Conservation (phyloP, 2,797 vertebrate species). For the Pangasius djambal region DNA sequence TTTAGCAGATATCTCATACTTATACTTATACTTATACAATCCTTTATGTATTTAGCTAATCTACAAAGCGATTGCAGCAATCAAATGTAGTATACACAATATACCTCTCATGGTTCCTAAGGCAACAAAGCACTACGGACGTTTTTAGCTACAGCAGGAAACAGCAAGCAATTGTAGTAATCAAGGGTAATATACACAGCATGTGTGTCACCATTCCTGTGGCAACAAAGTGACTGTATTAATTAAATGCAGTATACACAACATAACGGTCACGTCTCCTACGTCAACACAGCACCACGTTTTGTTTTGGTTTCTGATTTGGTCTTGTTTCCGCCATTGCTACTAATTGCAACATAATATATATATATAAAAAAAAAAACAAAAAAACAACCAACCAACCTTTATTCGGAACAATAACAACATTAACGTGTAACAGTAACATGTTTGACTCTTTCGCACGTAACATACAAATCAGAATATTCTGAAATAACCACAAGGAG, state of each 20-base stretch:
- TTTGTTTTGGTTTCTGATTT: neutral
- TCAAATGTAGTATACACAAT: neutral
- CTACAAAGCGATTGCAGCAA: neutral
- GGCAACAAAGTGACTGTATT: neutral
- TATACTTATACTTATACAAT: neutral
- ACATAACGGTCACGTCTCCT: neutral
- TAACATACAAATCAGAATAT: neutral
- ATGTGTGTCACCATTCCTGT: neutral
- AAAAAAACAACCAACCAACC: neutral
- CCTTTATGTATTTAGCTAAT: neutral
- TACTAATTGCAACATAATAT: neutral
- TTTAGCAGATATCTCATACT: too few relatives aligned
- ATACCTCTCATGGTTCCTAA: neutral
- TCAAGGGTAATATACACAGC: neutral
- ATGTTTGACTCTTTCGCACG: neutral
- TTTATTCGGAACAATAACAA: neutral
- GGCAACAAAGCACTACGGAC: neutral
- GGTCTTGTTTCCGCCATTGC: neutral
- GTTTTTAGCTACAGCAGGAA: neutral
- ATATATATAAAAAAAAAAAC: too few relatives aligned
- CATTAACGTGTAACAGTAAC: too few relatives aligned
- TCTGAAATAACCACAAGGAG: neutral
- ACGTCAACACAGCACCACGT: neutral
- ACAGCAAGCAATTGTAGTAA: neutral
- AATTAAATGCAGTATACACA: slow-evolving; percentile 43